Evolutionary conservation across 2,888 invertebrate genomes (phyloP).

Genomic region (Heliconius ismenius): DNA sequence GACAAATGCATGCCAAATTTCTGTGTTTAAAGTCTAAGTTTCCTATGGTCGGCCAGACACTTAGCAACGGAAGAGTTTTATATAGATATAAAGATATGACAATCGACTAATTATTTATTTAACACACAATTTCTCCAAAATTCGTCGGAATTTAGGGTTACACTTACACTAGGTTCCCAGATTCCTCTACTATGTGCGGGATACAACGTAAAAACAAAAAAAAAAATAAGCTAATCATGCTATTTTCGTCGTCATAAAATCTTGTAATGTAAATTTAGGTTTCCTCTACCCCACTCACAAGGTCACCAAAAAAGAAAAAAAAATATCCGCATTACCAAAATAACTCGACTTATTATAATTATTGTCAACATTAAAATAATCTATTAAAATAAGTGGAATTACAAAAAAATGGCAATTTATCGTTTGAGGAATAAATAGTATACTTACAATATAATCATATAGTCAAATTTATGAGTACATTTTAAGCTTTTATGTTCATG

Average conservation of each 20-base stretch:
- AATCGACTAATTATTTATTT: no score
- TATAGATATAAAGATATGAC: no score
- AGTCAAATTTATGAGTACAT: slow-evolving; percentile 13
- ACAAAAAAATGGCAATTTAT: background rate
- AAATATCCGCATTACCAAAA: background rate
- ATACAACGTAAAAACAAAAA: no score
- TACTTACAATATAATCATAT: background rate
- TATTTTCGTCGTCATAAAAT: background rate
- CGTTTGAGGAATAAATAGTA: background rate
- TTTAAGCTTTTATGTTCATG: slow-evolving; percentile 8
- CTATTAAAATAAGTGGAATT: background rate
- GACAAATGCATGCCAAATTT: no score
- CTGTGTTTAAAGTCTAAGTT: background rate
- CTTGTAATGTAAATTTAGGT: background rate
- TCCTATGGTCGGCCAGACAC: background rate
- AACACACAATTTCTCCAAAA: no score
- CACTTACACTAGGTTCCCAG: no score
- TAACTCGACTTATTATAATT: background rate
- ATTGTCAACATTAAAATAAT: background rate
- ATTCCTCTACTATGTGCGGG: no score
- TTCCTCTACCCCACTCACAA: background rate
- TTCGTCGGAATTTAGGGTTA: no score
- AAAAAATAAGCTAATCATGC: background rate
- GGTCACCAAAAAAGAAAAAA: no score
- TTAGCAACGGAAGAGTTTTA: background rate